Base-by-base conservation (phyloP, 2,888 invertebrate genomes). In the Eupithecia subumbrata region DNA sequence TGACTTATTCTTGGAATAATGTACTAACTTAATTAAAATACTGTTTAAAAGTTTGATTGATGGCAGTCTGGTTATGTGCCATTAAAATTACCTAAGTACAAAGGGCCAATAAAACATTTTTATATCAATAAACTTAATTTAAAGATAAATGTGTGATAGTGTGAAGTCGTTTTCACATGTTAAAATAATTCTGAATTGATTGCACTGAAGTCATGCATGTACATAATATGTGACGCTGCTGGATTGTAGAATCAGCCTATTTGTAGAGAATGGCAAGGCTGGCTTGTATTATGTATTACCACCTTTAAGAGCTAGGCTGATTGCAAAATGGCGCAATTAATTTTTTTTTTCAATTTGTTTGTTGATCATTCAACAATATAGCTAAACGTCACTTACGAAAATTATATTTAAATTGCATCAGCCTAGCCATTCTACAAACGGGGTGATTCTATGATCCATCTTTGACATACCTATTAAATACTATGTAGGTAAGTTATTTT, bases 1-100 rank as follows among this genome's bases (percentile, higher is more conserved):
- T 12, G 12, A 60, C 60, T 60, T 60, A 60, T 60, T 60, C 60
- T 60, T 60, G 60, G 60, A 60, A 60, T 60, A 22, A 56, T 56
- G 52, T 56, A 56, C 52, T n/a, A 9, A 48, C 48, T 9, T 56
- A 22, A 2, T 25, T 56, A 22, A 25, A 60, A 25, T 56, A 56
- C 0, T 56, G 7, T 56, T 56, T n/a, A 8, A 48, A 48, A 56
- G 11, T 22, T 25, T 22, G 22, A 60, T 25, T 22, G 22, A 60
- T 25, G 22, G 22, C 60, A 25, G 12, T 60, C 60, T 25, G 5
- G 25, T 14, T 60, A 60, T 11, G 22, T 60, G 60, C 60, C 25
- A 60, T 25, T 25, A 25, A 60, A 60, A 60, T 60, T 5, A 60
- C 22, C 25, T 22, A 60, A 60, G 60, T 60, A 25, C 60, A 60